These are phyloP conservation scores for Listronotus oregonensis DNA, from an alignment of 1,140 invertebrate species.

Conservation along the genomic window DNA sequence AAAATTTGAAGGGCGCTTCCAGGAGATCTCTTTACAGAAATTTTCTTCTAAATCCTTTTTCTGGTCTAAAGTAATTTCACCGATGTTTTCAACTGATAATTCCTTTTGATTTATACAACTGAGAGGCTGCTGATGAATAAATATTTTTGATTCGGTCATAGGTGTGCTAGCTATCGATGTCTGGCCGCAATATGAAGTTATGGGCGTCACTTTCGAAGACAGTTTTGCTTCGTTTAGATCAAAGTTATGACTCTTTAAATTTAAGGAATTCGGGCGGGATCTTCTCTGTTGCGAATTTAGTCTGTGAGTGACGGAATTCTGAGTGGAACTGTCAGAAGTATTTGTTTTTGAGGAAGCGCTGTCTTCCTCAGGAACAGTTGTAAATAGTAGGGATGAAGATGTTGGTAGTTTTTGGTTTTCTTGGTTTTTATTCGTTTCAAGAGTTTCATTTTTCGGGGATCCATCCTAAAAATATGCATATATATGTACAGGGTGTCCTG, in stretches of 20 bases:
- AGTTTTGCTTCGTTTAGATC: slow-evolving; percentile 11
- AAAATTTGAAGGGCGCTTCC: neutral
- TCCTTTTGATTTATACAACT: neutral
- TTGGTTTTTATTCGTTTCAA: slow-evolving; percentile 12
- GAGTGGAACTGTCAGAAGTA: slow-evolving; percentile 33
- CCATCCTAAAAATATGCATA: no score
- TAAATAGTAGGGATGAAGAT: slow-evolving; percentile 73
- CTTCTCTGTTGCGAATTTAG: slow-evolving; percentile 36
- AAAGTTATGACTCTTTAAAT: slow-evolving; percentile 52
- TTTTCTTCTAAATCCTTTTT: neutral
- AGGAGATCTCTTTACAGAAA: neutral
- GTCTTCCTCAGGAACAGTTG: slow-evolving; percentile 73
- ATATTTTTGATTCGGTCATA: slow-evolving; percentile 68
- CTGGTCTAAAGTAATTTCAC: neutral
- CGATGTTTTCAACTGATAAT: neutral
- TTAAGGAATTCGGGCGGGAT: slow-evolving; percentile 55
- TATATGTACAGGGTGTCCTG: no score
- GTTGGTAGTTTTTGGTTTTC: slow-evolving; percentile 54
- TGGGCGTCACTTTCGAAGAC: slow-evolving; percentile 14
- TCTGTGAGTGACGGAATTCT: no score
- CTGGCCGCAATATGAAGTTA: slow-evolving; percentile 62
- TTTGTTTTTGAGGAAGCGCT: slow-evolving; percentile 53
- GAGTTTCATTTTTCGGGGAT: no score
- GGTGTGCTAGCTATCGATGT: slow-evolving; percentile 76
- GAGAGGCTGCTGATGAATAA: slow-evolving; percentile 54